Percentiles rank a stretch among this genome's conserved stretches.
phyloP scores from a whole-genome alignment of 2,888 invertebrate species.

The Matsumyia berberina region DNA sequence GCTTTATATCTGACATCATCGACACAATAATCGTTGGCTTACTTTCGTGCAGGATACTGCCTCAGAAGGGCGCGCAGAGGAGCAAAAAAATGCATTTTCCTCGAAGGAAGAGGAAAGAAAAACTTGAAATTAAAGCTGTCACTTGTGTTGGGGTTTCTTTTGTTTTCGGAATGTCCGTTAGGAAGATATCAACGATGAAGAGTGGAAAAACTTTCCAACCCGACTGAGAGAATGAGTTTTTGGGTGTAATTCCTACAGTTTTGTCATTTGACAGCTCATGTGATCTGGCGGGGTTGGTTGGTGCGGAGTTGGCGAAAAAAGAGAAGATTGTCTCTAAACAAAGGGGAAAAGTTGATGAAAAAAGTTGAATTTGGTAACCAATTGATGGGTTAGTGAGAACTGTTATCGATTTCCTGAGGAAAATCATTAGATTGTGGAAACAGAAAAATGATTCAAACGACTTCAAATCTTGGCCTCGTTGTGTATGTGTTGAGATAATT shows the following conservation, averaged over 20 bases:
- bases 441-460: too few species aligned
- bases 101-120: conserved; percentile 7
- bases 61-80: too few species aligned
- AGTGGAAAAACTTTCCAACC: conserved; percentile 13
- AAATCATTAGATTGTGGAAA: too few species aligned
- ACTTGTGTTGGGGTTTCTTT: conserved; percentile 20
- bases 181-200: conserved; percentile 17
- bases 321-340: not conserved
- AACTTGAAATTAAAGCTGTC: conserved; percentile 39
- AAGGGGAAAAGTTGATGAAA: not conserved
- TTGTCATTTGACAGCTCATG: conserved; percentile 35
- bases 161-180: conserved; percentile 27
- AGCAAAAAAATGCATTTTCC: conserved; percentile 35
- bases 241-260: too few species aligned
- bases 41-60: conserved; percentile 26
- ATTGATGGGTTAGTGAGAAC: too few species aligned
- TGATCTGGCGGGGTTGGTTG: conserved; percentile 3
- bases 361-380: too few species aligned
- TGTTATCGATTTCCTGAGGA: too few species aligned
- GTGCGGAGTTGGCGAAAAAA: not conserved
- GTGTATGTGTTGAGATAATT: too few species aligned
- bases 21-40: conserved; percentile 73
- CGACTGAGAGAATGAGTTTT: not conserved
- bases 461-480: too few species aligned
- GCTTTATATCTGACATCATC: conserved; percentile 69